A percentile compares a stretch with the other conserved stretches of the same genome.
Conservation (phyloP, 1,140 invertebrate species). For the Lucilia sericata region DNA sequence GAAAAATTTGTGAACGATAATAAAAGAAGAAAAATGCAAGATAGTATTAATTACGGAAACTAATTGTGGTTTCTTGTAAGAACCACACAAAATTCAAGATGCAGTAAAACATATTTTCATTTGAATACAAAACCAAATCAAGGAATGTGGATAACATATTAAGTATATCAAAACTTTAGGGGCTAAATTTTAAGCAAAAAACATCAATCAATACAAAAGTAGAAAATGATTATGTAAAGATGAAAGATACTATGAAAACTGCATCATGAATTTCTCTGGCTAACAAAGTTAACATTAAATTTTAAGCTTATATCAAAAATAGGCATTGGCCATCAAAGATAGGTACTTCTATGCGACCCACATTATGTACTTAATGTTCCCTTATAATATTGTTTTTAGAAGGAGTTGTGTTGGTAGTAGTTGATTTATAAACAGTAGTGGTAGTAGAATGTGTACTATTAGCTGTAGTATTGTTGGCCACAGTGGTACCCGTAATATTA, state of each 20-base stretch:
- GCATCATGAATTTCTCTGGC: conserved; percentile 24
- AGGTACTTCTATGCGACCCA: not conserved
- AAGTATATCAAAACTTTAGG: not conserved
- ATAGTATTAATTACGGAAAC: not conserved
- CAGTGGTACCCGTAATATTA: conserved; percentile 53
- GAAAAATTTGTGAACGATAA: conserved; percentile 20
- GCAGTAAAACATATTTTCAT: not conserved
- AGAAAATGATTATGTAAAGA: conserved; percentile 5
- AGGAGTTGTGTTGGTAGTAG: conserved; percentile 15
- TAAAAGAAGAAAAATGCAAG: not conserved
- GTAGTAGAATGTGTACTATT: conserved; percentile 52
- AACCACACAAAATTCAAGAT: not conserved
- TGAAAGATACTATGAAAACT: not conserved
- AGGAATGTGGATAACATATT: not conserved
- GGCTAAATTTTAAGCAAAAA: not conserved
- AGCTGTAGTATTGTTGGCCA: conserved; percentile 61
- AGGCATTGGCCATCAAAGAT: not conserved
- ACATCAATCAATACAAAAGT: not conserved
- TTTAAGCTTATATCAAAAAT: conserved; percentile 4
- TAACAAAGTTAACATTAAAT: not conserved
- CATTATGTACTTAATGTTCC: conserved; percentile 58
- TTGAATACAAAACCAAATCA: not conserved
- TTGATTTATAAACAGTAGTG: conserved; percentile 46
- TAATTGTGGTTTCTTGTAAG: not conserved
- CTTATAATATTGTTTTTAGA: conserved; percentile 60